Conservation (phyloP, 1,140 invertebrate genomes). For the Eufriesea mexicana region DNA sequence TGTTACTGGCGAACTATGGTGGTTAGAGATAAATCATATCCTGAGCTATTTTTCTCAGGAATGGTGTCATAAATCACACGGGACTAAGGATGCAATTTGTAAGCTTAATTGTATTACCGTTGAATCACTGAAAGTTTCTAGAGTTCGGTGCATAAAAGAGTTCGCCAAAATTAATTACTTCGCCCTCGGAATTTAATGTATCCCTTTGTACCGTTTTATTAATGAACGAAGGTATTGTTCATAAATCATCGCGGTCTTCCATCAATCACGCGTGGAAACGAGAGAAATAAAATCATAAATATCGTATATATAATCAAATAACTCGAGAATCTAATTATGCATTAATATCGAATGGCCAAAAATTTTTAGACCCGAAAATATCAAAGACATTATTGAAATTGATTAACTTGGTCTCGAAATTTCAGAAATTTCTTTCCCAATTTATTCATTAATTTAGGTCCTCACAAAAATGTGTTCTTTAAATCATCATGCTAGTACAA, state of each 20-base stretch:
- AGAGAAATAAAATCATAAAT: background rate
- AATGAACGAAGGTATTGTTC: background rate
- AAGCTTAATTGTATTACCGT: slow-evolving; percentile 16
- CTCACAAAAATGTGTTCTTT: too few relatives aligned
- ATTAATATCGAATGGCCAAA: background rate
- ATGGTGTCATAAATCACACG: background rate
- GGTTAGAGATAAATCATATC: background rate
- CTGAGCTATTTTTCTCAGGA: background rate
- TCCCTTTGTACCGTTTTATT: background rate
- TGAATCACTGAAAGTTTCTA: background rate
- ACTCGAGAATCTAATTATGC: background rate
- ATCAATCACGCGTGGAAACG: background rate
- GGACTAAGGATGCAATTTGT: slow-evolving; percentile 2
- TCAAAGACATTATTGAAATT: too few relatives aligned
- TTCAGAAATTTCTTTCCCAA: too few relatives aligned
- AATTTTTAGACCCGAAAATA: too few relatives aligned
- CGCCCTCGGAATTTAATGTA: background rate
- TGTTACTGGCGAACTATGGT: background rate
- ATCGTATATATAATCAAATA: background rate
- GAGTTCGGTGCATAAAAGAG: background rate
- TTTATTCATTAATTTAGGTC: too few relatives aligned
- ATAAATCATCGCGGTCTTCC: background rate
- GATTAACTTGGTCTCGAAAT: too few relatives aligned
- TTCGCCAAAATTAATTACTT: background rate
- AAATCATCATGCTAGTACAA: too few relatives aligned